phyloP scores from a whole-genome alignment of 2,113 vertebrate genomes.

The Cyanistes caeruleus region DNA sequence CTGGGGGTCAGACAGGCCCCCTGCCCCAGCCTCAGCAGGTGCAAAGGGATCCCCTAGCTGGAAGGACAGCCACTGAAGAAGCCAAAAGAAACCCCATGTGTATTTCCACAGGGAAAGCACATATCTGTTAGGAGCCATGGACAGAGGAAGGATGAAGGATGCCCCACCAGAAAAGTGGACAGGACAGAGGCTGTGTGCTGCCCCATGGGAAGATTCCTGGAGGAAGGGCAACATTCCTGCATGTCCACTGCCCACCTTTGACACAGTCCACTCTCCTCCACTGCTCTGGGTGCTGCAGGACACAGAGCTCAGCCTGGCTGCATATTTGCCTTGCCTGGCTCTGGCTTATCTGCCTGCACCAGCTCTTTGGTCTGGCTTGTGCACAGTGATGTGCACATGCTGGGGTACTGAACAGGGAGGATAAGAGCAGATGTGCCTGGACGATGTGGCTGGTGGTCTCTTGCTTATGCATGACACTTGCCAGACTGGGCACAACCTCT shows the following conservation, averaged over 20 bases:
- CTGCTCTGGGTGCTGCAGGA: rapidly evolving
- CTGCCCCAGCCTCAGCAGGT: too few species aligned
- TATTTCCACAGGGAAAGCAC: neutral
- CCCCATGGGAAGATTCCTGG: neutral
- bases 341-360: neutral
- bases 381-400: rapidly evolving
- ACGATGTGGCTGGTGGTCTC: rapidly evolving
- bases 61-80: neutral
- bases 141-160: neutral
- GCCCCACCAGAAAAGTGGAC: rapidly evolving
- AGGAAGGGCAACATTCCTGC: neutral
- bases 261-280: rapidly evolving
- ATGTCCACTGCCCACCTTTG: neutral
- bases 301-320: neutral
- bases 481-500: neutral
- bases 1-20: too few species aligned
- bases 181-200: neutral
- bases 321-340: neutral
- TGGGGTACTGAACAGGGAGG: rapidly evolving
- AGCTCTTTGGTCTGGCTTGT: neutral
- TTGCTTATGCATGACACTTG: rapidly evolving
- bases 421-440: neutral
- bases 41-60: neutral
- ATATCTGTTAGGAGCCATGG: neutral
- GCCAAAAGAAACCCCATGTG: neutral